Conservation (phyloP, 2,888 invertebrate species). For the Kuschelorhynchus macadamiae region DNA sequence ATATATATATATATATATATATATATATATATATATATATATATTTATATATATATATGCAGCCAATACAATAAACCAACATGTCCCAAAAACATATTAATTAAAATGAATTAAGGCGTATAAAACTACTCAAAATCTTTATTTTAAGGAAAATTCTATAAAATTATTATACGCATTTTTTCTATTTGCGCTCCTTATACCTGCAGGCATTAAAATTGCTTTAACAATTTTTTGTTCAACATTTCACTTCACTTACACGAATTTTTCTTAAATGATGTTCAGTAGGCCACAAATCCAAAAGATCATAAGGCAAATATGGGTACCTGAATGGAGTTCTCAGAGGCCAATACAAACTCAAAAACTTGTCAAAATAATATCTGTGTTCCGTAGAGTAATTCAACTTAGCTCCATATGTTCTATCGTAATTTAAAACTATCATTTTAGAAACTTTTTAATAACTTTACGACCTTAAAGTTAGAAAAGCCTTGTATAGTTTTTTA, state of each 20-base stretch:
- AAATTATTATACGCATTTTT: too few species aligned
- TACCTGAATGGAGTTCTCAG: constrained; percentile 41
- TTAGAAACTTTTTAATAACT: constrained; percentile 10
- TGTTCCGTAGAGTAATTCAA: constrained; percentile 51
- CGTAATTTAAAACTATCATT: constrained; percentile 55
- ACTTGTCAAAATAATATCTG: constrained; percentile 53
- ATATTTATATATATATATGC: too few species aligned
- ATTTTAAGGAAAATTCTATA: too few species aligned
- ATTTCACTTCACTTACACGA: constrained; percentile 57
- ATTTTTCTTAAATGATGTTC: constrained; percentile 57
- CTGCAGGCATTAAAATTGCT: too few species aligned
- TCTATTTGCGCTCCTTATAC: too few species aligned
- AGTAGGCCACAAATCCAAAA: constrained; percentile 57
- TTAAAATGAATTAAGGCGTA: too few species aligned
- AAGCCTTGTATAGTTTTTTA: constrained; percentile 26
- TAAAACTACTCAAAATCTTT: too few species aligned
- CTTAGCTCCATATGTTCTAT: constrained; percentile 53
- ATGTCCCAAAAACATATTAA: too few species aligned
- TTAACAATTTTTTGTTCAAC: too few species aligned
- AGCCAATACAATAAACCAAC: too few species aligned
- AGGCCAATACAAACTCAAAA: constrained; percentile 54
- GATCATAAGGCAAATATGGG: constrained; percentile 53
- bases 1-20: too few species aligned
- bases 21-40: too few species aligned
- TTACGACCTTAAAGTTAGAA: constrained; percentile 19